phyloP scores from a whole-genome alignment of 2,797 vertebrate genomes.

The Cottoperca gobio region DNA sequence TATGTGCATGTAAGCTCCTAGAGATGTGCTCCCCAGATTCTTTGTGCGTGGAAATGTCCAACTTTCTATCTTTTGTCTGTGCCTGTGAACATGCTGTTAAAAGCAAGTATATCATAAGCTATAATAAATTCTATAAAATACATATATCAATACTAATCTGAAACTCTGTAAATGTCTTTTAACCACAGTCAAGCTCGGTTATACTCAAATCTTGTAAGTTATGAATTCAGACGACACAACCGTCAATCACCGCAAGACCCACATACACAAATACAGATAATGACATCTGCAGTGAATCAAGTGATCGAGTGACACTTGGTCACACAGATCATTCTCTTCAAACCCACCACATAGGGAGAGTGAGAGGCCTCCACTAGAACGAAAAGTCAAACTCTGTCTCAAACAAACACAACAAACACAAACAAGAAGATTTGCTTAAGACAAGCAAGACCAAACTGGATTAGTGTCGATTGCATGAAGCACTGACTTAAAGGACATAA shows the following conservation, averaged over 20 bases:
- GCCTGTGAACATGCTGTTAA: neutral
- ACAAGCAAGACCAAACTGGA: conserved; percentile 50
- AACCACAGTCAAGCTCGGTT: conserved; percentile 34
- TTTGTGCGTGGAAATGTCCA: neutral
- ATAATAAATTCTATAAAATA: neutral
- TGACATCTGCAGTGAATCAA: conserved; percentile 43
- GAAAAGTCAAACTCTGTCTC: conserved; percentile 32
- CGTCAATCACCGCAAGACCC: conserved; percentile 32
- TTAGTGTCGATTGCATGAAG: conserved; percentile 48
- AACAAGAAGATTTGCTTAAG: conserved; percentile 47
- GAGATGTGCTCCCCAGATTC: neutral
- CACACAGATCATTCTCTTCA: conserved; percentile 25
- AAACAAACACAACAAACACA: conserved; percentile 50
- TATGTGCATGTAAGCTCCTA: conserved; percentile 8
- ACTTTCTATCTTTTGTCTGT: neutral
- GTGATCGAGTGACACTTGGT: conserved; percentile 43
- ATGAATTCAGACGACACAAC: conserved; percentile 42
- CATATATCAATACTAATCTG: neutral
- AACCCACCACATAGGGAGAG: conserved; percentile 42
- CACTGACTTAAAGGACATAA: conserved; percentile 16
- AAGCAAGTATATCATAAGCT: neutral
- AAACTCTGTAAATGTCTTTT: conserved; percentile 11
- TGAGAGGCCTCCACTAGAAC: conserved; percentile 30
- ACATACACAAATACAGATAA: conserved; percentile 42
- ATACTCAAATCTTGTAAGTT: conserved; percentile 43